A percentile compares a stretch with the other conserved stretches of the same genome.
phyloP scores from a whole-genome alignment of 2,888 invertebrate species.

The Andricus curvator region DNA sequence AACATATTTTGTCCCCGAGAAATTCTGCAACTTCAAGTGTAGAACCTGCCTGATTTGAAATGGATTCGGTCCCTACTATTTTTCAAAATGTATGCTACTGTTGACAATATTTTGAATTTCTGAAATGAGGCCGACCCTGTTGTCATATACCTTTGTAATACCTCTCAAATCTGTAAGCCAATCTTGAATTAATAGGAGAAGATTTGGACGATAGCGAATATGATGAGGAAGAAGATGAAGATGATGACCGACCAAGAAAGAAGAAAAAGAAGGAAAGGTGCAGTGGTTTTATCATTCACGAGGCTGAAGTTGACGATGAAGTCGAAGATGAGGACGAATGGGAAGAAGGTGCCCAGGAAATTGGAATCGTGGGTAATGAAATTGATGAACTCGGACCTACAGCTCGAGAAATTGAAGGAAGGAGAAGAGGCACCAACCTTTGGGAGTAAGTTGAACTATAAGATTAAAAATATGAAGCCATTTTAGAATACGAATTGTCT shows the following conservation, averaged over 20 bases:
- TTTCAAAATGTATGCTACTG: too few species aligned
- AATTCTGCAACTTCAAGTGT: too few species aligned
- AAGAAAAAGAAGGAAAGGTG: conserved; percentile 91
- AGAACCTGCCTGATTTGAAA: too few species aligned
- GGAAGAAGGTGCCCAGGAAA: conserved; percentile 97
- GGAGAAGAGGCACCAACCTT: conserved; percentile 91
- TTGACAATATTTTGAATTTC: too few species aligned
- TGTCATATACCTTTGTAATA: too few species aligned
- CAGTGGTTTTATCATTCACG: conserved; percentile 97
- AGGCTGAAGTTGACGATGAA: conserved; percentile 92
- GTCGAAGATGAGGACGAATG: conserved; percentile 98
- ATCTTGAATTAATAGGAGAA: conserved; percentile 69
- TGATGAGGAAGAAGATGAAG: conserved; percentile 91
- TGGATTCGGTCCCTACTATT: too few species aligned
- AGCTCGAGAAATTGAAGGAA: conserved; percentile 95
- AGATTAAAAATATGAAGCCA: too few species aligned
- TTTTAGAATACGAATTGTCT: too few species aligned
- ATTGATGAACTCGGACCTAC: conserved; percentile 95
- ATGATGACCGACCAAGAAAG: conserved; percentile 87
- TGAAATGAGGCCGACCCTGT: too few species aligned
- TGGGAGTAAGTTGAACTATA: conserved; percentile 86
- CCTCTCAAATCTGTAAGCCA: neutral
- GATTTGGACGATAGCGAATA: conserved; percentile 86
- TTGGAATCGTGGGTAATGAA: conserved; percentile 94
- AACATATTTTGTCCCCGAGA: too few species aligned